Evolutionary conservation across 2,113 vertebrate species (phyloP), one percentile per base, ranked within the genome.

Genomic region (Arothron firmamentum): DNA sequence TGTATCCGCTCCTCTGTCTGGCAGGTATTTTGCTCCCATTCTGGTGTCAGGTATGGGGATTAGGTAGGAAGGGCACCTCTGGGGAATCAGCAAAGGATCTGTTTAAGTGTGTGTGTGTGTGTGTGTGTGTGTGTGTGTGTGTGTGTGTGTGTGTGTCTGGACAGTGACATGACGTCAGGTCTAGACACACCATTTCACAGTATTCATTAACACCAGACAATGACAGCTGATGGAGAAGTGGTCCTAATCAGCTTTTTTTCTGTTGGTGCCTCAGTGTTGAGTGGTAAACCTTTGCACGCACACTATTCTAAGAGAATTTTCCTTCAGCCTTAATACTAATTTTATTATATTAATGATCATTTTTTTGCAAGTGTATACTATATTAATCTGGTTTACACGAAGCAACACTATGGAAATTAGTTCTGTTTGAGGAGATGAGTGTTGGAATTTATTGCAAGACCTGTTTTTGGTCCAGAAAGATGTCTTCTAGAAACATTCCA

Each of bases 101-200:
- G 68, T 75, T 70, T 70, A 62, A 38, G 67, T 54, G 61, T 70
- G 69, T 70, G 65, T 65, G 65, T 20, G 21, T 52, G 51, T 14
- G 19, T 56, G 62, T 31, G 43, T 50, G 70, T 59, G 67, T 54
- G 61, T 70, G 69, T 70, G 65, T 65, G 65, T n/a, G 67, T 54
- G 61, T 70, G 69, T 70, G 65, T 65, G 65, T 59, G 65, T 68
- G 50, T 72, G 65, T 78, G 79, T 75, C 67, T 80, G 84, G 75
- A 71, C 71, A 61, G 69, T 86, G 83, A 78, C 79, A 83, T 87
- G 87, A 90, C 87, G 87, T 90, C 84, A 85, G 76, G 87, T 87
- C 85, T 86, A 89, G 88, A 90, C 83, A 25, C 76, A 72, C 73
- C 81, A 84, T 85, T 85, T 87, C 84, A 76, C 83, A 74, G 72